Base-by-base conservation (phyloP, 2,888 invertebrate genomes). In the Synanthedon myopaeformis region DNA sequence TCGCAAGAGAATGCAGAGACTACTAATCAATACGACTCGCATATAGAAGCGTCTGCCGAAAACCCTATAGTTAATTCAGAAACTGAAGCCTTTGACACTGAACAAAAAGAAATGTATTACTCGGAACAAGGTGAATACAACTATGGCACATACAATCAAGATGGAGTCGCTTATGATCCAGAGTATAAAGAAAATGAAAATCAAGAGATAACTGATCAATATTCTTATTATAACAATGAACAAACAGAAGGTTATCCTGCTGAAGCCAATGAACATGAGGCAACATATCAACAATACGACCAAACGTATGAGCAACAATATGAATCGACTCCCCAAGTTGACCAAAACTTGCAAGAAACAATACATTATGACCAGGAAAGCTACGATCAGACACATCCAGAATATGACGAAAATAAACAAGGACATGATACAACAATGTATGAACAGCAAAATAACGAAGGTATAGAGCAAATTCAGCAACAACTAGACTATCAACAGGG, bases 301-400 rank as follows among this genome's bases (percentile, higher is more conserved):
- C 79, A 70, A 55, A 70, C 60, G 59, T 83, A 82, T 54, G 72
- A 74, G 57, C 71, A 82, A 56, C 82, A 84, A 60, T 81, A 82
- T 59, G 56, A 54, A 2, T 4, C 8, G 3, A 12, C 10, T 49
- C 12, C 17, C 5, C 19, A 49, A 23, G 19, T 4, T 52, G 28
- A 54, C 11, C 56, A 56, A 53, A 42, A 48, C 13, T n/a, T 35
- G 5, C 48, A 28, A 23, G 28, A 53, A 14, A 48, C 41, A 23
- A 10, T 48, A 13, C 42, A 51, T 23, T 62, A 67, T 53, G 62
- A 64, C 52, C 59, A 60, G 52, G 59, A 57, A 57, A 57, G 50
- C 17, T 56, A 68, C 51, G 56, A 51, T 51, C 53, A 58, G 28
- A 42, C 28, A 10, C 1, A 48, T 41, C 19, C 52, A 52, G 54